Percentiles rank a stretch among this genome's conserved stretches.
Evolutionary conservation across 1,140 invertebrate species (phyloP).

Genomic region (Sminthurides bifidus): DNA sequence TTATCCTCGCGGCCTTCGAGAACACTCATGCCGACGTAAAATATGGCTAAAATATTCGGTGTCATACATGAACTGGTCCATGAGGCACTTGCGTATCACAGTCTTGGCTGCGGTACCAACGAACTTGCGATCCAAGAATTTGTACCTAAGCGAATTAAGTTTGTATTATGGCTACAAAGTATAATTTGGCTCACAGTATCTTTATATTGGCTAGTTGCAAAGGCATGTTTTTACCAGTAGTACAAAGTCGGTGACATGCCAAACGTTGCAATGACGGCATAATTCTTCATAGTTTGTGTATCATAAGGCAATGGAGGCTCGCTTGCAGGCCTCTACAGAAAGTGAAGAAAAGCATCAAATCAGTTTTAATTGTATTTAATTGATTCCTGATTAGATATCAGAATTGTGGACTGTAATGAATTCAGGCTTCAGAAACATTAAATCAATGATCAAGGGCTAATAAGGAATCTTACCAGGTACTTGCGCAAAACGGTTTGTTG

Average conservation of each 20-base stretch:
- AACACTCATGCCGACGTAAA: conserved; percentile 58
- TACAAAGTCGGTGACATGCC: conserved; percentile 49
- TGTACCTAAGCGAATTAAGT: conserved; percentile 59
- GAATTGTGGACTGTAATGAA: no score
- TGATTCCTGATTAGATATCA: conserved; percentile 15
- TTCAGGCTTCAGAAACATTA: not conserved
- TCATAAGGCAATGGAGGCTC: conserved; percentile 41
- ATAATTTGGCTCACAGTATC: not conserved
- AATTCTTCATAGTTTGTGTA: conserved; percentile 42
- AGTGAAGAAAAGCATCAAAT: conserved; percentile 25
- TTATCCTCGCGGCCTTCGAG: conserved; percentile 54
- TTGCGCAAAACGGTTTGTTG: conserved; percentile 59
- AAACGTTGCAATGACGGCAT: conserved; percentile 47
- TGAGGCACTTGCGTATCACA: conserved; percentile 54
- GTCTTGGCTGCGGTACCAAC: conserved; percentile 49
- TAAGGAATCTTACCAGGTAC: conserved; percentile 41
- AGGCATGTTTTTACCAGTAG: conserved; percentile 41
- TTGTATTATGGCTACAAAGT: not conserved
- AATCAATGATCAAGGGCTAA: not conserved
- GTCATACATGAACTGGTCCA: conserved; percentile 69
- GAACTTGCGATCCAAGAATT: conserved; percentile 56
- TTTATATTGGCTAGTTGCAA: not conserved
- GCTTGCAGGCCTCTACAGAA: conserved; percentile 35
- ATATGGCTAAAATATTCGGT: conserved; percentile 52
- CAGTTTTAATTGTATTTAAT: conserved; percentile 6